A percentile compares a stretch with the other conserved stretches of the same genome.
Evolutionary conservation across 2,113 vertebrate genomes (phyloP).

Genomic region (Gadus macrocephalus): DNA sequence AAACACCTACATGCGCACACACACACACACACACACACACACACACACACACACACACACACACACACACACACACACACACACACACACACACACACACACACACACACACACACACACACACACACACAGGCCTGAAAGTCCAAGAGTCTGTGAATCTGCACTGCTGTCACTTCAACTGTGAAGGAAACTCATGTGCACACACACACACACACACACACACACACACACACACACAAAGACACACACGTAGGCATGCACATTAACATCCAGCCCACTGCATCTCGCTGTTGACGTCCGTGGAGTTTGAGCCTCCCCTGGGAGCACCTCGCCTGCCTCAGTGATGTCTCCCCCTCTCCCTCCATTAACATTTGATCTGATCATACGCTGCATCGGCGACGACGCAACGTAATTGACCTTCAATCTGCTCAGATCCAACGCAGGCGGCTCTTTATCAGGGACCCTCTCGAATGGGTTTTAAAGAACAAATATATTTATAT

Average conservation of each 20-base stretch:
- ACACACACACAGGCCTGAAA: conserved; percentile 39
- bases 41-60: too few relatives aligned
- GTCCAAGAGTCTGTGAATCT: conserved; percentile 23
- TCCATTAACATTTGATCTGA: conserved; percentile 51
- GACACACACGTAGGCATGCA: too few relatives aligned
- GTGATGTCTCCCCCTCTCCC: conserved; percentile 32
- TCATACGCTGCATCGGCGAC: conserved; percentile 24
- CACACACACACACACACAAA: neutral
- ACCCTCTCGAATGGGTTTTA: too few relatives aligned
- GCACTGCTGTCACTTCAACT: conserved; percentile 25
- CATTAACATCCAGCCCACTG: neutral
- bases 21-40: too few relatives aligned
- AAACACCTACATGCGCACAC: too few relatives aligned
- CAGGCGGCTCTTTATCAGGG: too few relatives aligned
- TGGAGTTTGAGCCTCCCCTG: conserved; percentile 22
- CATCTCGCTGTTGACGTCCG: conserved; percentile 21
- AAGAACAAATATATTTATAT: too few relatives aligned
- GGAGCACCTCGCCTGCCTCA: conserved; percentile 11
- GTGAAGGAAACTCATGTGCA: too few relatives aligned
- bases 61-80: too few relatives aligned
- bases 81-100: too few relatives aligned
- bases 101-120: too few relatives aligned
- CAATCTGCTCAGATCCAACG: conserved; percentile 25
- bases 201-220: neutral
- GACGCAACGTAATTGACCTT: conserved; percentile 25